Evolutionary conservation across 2,113 vertebrate species (phyloP).

Genomic region (Axis porcinus): DNA sequence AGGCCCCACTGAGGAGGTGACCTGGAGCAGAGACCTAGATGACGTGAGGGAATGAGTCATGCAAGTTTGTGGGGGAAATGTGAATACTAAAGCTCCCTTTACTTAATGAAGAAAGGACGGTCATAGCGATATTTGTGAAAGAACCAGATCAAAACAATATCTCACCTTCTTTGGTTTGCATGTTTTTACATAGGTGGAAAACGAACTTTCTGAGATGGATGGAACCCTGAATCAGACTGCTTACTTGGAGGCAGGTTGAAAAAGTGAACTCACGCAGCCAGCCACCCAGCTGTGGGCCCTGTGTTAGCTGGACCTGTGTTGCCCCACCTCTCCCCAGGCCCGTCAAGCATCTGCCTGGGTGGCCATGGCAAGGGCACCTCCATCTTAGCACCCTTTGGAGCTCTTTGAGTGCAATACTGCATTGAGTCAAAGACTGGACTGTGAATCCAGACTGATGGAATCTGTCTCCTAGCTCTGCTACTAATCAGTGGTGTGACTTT

Average conservation of each 20-base stretch:
- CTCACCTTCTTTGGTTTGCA: neutral
- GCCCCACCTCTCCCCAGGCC: neutral
- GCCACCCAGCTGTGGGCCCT: neutral
- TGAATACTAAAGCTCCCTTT: neutral
- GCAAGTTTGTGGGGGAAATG: neutral
- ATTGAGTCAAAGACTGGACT: neutral
- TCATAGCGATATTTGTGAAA: neutral
- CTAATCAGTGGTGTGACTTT: neutral
- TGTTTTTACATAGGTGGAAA: neutral
- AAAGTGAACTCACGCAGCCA: neutral
- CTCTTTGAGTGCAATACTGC: neutral
- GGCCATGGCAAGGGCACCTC: neutral
- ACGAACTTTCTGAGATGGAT: neutral
- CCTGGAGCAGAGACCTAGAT: neutral
- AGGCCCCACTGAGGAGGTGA: neutral
- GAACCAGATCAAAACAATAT: neutral
- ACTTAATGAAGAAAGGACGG: neutral
- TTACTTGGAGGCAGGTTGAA: neutral
- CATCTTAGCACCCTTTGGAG: neutral
- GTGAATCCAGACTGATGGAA: too few species aligned
- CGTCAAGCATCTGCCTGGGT: neutral
- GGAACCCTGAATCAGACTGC: neutral
- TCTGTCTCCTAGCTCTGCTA: neutral
- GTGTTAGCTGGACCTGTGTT: neutral
- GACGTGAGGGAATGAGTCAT: neutral